Percentiles rank a stretch among this genome's conserved stretches.
Conservation (phyloP, 35 echinoderm and acorn worm genomes). For the Strongylocentrotus purpuratus region DNA sequence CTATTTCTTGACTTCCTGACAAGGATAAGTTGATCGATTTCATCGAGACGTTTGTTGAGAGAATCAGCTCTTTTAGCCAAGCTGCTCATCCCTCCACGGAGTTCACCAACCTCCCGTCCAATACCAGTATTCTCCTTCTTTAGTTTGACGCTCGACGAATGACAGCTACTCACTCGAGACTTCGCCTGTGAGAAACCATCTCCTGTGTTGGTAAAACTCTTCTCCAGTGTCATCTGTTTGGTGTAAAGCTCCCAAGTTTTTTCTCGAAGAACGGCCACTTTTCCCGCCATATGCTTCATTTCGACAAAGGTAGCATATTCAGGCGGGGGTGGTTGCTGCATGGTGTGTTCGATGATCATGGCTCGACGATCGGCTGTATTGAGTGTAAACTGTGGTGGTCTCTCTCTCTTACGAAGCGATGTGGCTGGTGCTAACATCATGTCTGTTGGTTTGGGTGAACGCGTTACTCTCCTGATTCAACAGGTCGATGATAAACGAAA, state of each 20-base stretch:
- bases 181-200: constrained; percentile 20
- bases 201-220: constrained; percentile 33
- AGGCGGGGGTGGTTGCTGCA: not conserved
- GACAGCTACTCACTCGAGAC: constrained; percentile 20
- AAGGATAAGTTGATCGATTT: constrained; percentile 24
- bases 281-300: constrained; percentile 45
- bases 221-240: constrained; percentile 46
- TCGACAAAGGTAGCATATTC: constrained; percentile 29
- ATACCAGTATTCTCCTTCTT: constrained; percentile 25
- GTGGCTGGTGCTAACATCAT: not conserved
- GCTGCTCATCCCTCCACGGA: constrained; percentile 33
- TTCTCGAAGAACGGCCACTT: constrained; percentile 39
- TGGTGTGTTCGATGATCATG: constrained; percentile 32
- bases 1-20: not conserved
- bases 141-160: not conserved
- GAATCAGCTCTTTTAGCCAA: constrained; percentile 10
- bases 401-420: not conserved
- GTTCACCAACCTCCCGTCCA: constrained; percentile 16
- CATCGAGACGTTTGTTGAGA: constrained; percentile 39
- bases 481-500: not conserved
- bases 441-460: not conserved
- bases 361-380: not conserved
- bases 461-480: not conserved
- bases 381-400: not conserved
- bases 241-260: constrained; percentile 40